A percentile compares a stretch with the other conserved stretches of the same genome.
These are phyloP conservation scores for Dryas iulia DNA, from an alignment of 1,140 invertebrate species.

Conservation along the genomic window DNA sequence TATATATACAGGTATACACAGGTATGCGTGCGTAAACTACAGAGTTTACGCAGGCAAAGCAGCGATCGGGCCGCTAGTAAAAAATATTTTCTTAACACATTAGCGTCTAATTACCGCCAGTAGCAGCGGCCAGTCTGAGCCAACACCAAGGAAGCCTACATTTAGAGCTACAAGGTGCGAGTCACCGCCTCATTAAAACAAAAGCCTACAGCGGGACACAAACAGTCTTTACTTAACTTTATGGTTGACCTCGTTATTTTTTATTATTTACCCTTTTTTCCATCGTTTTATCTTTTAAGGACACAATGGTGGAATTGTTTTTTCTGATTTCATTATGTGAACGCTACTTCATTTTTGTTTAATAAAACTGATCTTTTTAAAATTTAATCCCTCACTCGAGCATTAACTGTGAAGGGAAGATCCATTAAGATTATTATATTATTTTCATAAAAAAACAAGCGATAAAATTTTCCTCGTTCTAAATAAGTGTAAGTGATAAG, in stretches of 20 bases:
- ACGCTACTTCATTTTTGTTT: background rate
- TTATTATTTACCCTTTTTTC: slow-evolving; percentile 26
- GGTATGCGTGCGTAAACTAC: too few species aligned
- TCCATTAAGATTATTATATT: background rate
- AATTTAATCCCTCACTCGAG: background rate
- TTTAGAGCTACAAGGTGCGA: slow-evolving; percentile 12
- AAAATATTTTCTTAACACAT: slow-evolving; percentile 9
- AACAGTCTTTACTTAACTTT: slow-evolving; percentile 27
- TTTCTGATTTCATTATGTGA: background rate
- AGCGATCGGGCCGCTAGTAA: too few species aligned
- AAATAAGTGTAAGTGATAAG: background rate
- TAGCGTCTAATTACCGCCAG: slow-evolving; percentile 14
- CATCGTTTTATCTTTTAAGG: slow-evolving; percentile 1
- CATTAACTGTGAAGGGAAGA: background rate
- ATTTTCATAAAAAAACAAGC: background rate
- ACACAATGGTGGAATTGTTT: slow-evolving; percentile 6
- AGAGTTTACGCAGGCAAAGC: too few species aligned
- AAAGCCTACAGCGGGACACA: slow-evolving; percentile 16
- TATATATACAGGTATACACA: too few species aligned
- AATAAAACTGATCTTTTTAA: background rate
- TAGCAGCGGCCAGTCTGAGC: background rate
- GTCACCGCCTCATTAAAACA: slow-evolving; percentile 27
- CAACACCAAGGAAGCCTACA: slow-evolving; percentile 28
- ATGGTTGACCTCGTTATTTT: slow-evolving; percentile 29
- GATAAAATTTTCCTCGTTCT: background rate